A percentile compares a stretch with the other conserved stretches of the same genome.
Evolutionary conservation across 92 coral and sea anemone species (phyloP).

Genomic region (Zoanthus sansibaricus): DNA sequence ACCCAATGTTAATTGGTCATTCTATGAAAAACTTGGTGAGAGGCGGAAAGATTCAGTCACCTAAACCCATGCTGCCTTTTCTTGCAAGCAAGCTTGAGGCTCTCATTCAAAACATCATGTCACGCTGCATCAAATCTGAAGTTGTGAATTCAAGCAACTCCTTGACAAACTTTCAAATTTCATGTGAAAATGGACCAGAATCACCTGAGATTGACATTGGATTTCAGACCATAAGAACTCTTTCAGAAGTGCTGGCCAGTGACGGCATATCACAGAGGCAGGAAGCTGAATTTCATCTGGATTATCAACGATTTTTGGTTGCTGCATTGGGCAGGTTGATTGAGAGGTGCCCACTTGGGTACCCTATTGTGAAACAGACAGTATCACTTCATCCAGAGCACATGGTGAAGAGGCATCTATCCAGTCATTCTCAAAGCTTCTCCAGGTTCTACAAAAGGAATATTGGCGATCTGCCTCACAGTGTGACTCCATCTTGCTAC

Average conservation of each 20-base stretch:
- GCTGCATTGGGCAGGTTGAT: constrained; percentile 34
- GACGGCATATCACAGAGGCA: not conserved
- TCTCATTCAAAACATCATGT: constrained; percentile 41
- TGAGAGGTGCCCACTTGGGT: constrained; percentile 35
- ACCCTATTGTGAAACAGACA: constrained; percentile 27
- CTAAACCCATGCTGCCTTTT: constrained; percentile 12
- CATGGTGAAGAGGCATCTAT: constrained; percentile 30
- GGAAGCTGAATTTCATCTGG: constrained; percentile 22
- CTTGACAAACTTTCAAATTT: too few species aligned
- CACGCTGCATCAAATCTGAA: constrained; percentile 38
- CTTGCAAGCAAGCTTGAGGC: constrained; percentile 41
- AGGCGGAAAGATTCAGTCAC: constrained; percentile 29
- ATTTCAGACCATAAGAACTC: constrained; percentile 33
- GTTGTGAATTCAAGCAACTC: not conserved
- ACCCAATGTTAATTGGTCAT: constrained; percentile 43
- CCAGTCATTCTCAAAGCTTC: constrained; percentile 25
- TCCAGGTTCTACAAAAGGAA: constrained; percentile 38
- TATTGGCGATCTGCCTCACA: not conserved
- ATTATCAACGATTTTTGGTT: constrained; percentile 13
- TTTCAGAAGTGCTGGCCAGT: constrained; percentile 26
- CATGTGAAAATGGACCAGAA: too few species aligned
- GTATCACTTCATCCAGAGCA: constrained; percentile 31
- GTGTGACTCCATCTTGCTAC: constrained; percentile 37
- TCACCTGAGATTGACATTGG: not conserved
- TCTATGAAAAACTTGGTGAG: constrained; percentile 18